phyloP scores from a whole-genome alignment of 2,113 vertebrate genomes.

The Calyptommatus sinebrachiatus region DNA sequence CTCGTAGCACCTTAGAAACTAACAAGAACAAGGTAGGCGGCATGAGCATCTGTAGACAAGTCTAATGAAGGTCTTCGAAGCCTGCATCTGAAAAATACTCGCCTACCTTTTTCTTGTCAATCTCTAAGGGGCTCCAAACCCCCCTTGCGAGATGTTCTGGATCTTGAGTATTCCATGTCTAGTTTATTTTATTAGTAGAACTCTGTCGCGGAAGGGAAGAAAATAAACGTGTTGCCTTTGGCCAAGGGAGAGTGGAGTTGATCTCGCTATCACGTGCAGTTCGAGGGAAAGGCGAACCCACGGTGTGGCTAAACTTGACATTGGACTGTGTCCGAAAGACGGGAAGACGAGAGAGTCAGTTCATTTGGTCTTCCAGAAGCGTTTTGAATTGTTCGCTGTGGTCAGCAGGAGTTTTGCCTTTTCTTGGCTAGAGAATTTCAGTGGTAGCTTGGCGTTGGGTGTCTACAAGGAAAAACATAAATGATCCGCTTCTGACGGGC shows the following conservation, averaged over 20 bases:
- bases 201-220: neutral
- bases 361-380: constrained; percentile 36
- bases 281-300: neutral
- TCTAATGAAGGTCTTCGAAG: no score
- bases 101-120: no score
- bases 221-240: neutral
- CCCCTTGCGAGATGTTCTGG: no score
- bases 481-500: neutral
- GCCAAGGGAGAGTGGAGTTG: neutral
- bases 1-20: no score
- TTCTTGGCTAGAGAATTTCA: neutral
- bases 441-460: neutral
- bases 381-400: constrained; percentile 28
- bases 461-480: neutral
- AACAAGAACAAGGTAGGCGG: no score
- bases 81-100: no score
- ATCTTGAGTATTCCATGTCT: neutral
- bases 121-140: no score
- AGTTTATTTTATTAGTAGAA: neutral
- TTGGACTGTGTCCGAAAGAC: neutral
- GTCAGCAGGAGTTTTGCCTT: constrained; percentile 36
- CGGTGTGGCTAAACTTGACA: constrained; percentile 12
- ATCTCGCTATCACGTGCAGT: neutral
- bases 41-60: no score
- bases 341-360: neutral